These are phyloP conservation scores for Zalophus californianus DNA, from an alignment of 2,797 vertebrate species.

Conservation along the genomic window DNA sequence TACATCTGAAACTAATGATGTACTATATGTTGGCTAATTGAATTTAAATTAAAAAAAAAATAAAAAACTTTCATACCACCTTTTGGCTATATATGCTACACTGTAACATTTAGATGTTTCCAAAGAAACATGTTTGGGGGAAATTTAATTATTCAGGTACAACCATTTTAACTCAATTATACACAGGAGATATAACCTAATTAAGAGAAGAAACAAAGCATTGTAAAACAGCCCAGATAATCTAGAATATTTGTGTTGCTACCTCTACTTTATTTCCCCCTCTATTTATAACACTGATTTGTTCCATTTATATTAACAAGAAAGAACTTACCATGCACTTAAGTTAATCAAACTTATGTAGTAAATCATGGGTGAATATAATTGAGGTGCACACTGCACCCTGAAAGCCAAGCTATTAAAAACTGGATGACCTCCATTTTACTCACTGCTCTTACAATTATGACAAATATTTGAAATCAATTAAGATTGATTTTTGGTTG, in stretches of 20 bases:
- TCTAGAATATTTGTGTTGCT: slow-evolving; percentile 12
- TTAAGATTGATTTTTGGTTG: slow-evolving; percentile 45
- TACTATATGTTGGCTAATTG: not conserved
- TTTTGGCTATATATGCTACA: not conserved
- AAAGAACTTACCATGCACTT: slow-evolving; percentile 55
- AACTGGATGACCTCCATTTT: slow-evolving; percentile 46
- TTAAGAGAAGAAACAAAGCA: slow-evolving; percentile 62
- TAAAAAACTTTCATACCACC: not conserved
- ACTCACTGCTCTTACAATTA: not conserved
- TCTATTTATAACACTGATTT: slow-evolving; percentile 73
- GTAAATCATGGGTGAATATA: slow-evolving; percentile 31
- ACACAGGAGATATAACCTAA: slow-evolving; percentile 36
- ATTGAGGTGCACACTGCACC: not conserved
- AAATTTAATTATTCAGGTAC: slow-evolving; percentile 45
- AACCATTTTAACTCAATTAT: slow-evolving; percentile 58
- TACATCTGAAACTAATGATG: not conserved
- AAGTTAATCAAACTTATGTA: slow-evolving; percentile 65
- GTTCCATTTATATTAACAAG: slow-evolving; percentile 73
- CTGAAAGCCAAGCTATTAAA: slow-evolving; percentile 36
- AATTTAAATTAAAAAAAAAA: not conserved
- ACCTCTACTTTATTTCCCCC: slow-evolving; percentile 9
- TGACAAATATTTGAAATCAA: slow-evolving; percentile 53
- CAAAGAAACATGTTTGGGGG: not conserved
- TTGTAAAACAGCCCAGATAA: slow-evolving; percentile 33
- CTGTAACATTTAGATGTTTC: not conserved